Evolutionary conservation across 2,113 vertebrate species (phyloP).

Genomic region (Cettia cetti): DNA sequence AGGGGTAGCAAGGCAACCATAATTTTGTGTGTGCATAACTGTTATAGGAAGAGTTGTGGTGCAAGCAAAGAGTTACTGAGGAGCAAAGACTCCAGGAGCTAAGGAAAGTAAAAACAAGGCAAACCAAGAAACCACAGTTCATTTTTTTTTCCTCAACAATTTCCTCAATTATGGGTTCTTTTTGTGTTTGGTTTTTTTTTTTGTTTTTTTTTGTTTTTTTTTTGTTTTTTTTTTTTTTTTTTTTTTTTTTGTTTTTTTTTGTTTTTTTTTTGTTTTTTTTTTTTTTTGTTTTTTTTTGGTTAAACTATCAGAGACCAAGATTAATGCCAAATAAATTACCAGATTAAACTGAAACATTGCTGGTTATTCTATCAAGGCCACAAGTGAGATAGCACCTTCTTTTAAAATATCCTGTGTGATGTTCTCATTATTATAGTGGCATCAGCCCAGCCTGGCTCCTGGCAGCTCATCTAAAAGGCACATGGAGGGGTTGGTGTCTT

Average conservation of each 20-base stretch:
- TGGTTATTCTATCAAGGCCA: neutral
- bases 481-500: rapidly evolving
- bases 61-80: neutral
- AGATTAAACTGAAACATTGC: neutral
- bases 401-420: neutral
- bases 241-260: too few species aligned
- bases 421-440: neutral
- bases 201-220: too few species aligned
- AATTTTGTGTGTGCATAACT: neutral
- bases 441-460: neutral
- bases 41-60: neutral
- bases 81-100: neutral
- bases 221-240: too few species aligned
- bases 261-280: too few species aligned
- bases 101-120: neutral
- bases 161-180: neutral
- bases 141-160: neutral
- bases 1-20: neutral
- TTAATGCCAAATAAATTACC: neutral
- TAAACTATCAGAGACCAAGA: neutral
- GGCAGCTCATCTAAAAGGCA: neutral
- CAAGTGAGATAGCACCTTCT: neutral
- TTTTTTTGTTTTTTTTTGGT: too few species aligned
- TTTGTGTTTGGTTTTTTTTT: too few species aligned
- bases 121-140: neutral